Evolutionary conservation across 2,888 invertebrate genomes (phyloP).

Genomic region (Sipunculus nudus): DNA sequence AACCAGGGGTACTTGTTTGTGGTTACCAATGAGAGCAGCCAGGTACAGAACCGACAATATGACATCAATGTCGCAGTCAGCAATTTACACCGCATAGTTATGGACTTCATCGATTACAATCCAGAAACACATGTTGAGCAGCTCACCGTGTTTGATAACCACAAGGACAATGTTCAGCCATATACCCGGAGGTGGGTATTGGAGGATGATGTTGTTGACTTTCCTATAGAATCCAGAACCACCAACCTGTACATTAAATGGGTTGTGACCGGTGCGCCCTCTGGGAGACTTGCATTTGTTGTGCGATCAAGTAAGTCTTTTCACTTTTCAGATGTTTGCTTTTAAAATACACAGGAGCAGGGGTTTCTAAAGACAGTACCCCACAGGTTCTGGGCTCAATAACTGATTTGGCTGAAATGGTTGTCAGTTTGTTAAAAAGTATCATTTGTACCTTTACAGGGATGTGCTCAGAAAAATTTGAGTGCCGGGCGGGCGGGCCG

Average conservation of each 20-base stretch:
- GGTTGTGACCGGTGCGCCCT: constrained; percentile 50
- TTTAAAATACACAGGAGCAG: too few relatives aligned
- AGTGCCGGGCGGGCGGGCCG: too few relatives aligned
- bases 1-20: constrained; percentile 16
- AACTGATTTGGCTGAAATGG: too few relatives aligned
- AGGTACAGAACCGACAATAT: constrained; percentile 9
- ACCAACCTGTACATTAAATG: constrained; percentile 59
- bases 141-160: constrained; percentile 11
- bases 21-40: constrained; percentile 4
- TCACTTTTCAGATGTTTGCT: not conserved
- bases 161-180: not conserved
- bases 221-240: constrained; percentile 84
- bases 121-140: constrained; percentile 54
- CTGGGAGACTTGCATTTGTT: constrained; percentile 60
- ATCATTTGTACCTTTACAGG: too few relatives aligned
- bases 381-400: too few relatives aligned
- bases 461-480: too few relatives aligned
- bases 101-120: constrained; percentile 63
- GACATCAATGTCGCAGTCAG: constrained; percentile 22
- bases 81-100: constrained; percentile 40
- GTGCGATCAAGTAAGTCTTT: constrained; percentile 55
- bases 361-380: too few relatives aligned
- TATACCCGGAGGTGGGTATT: constrained; percentile 24
- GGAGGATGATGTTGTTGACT: constrained; percentile 83
- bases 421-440: too few relatives aligned